Evolutionary conservation across 1,140 invertebrate genomes (phyloP), one percentile per base, ranked within the genome.

Genomic region (Limonius californicus): DNA sequence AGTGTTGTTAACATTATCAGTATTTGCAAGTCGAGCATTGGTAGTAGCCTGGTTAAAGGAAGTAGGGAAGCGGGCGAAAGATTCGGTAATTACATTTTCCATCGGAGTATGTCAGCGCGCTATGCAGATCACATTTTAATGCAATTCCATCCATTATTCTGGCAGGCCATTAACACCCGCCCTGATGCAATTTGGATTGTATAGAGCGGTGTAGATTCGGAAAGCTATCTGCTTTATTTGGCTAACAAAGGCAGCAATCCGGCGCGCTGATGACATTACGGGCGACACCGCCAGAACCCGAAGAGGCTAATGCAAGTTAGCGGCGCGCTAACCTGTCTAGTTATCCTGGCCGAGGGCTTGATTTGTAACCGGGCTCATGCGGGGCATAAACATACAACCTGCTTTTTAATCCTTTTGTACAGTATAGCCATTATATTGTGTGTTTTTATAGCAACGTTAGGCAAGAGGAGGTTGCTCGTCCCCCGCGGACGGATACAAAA

Each of bases 61-160:
- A 55, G 20, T 27, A 55, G 68, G 67, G 69, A 70, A 70, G 64
- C 66, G 65, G 65, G 63, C 62, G 70, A 70, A 74, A 72, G 70
- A 70, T 70, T 70, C 72, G 69, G 74, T 76, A 76, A 76, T 76
- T 76, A 74, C 73, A 72, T 76, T 75, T 74, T 69, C 63, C 66
- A 66, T 66, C 69, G 68, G 70, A 74, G 73, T 74, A 72, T 72
- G 53, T 32, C 21, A 71, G 72, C 70, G 69, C 72, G 67, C 73
- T 71, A 73, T 74, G 74, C 75, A 76, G 75, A 76, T 77, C 75
- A 74, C 75, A 76, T 77, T 77, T 77, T 77, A 77, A 77, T 77
- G 74, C 75, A 77, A 77, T 77, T 77, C 74, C 73, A 77, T 77
- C 75, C 75, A 77, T 77, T 77, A 77, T 75, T 68, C 66, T 72